Base-by-base conservation (phyloP, 2,888 invertebrate species). In the Mythimna impura region DNA sequence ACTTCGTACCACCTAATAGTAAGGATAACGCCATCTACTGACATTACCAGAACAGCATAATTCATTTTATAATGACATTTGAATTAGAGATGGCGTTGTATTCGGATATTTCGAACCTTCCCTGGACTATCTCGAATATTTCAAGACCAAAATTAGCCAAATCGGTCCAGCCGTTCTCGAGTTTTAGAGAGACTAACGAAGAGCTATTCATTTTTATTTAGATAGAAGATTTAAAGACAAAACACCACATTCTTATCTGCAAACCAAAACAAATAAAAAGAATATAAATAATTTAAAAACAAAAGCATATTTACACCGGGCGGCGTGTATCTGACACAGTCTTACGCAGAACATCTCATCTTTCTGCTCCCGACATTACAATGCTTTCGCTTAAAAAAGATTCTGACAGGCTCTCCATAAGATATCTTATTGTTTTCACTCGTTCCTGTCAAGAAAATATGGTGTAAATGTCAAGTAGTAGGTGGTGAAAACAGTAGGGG, bases 401-500 rank as follows among this genome's bases (percentile, higher is more conserved):
- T 8, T 17, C 30, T 47, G 77, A 30, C 69, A 81, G 25, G 43
- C 25, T 76, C 52, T 71, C 70, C 60, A 54, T 67, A 25, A 10
- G 4, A 71, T 65, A 67, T 71, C 81, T 80, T 75, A 69, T 75
- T 78, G 78, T 78, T 75, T 78, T 67, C 34, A 50, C 20, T 30
- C 3, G 34, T 34, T 50, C 40, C 20, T 80, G 50, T 60, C 64
- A 20, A 30, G 66, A 61, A 52, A 61, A 80, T 64, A 4, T 67
- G 4, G 10, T 43, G 40, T 63, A 47, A 66, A 62, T 61, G 58
- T 43, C 58, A 63, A 58, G 40, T 50, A 6, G 7, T 10, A 20
- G 54, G 47, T 17, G 47, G 17, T 47, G 47, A 47, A 63, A 50
- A 30, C 40, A 9, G 7, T 9, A 20, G 22, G 50, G 20, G 50